Evolutionary conservation across 2,113 vertebrate genomes (phyloP), one percentile per base, ranked within the genome.

Genomic region (Montifringilla adamsi): DNA sequence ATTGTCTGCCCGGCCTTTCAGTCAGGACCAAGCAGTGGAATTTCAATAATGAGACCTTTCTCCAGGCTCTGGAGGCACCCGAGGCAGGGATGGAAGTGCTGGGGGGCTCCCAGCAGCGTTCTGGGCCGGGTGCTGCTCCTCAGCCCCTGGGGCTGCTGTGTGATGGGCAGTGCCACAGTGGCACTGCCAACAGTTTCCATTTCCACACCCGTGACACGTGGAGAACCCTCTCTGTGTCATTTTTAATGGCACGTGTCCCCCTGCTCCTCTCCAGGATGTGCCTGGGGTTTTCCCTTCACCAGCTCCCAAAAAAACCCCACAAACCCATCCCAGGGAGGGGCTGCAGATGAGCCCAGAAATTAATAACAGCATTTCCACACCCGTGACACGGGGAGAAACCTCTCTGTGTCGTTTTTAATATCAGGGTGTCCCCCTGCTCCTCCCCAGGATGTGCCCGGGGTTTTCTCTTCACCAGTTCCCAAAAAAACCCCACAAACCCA

Each of bases 1-100:
- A 84, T 89, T 70, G 89, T 9, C 77, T 67, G 55, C 73, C 37
- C 63, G 89, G 73, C 89, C 89, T 84, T 94, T 63, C 91, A n/a
- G 76, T 26, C 43, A 17, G 87, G 55, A 87, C 13, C 84, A 11
- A 19, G 26, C 56, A 8, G 39, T 4, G 91, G 50, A 53, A 87
- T 91, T 89, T 77, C 63, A 59, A 55, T 74, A 58, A 35, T 15
- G 44, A 92, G 72, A 68, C 41, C 63, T 89, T 89, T 53, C 8
- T 24, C 49, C 58, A 52, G 88, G 79, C 91, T 73, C 93, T 72
- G 64, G 84, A 74, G 90, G 6, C 75, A 41, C 35, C 77, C 5
- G 31, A 56, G 82, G 11, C 56, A 27, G 77, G 6, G 81, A 28
- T 43, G 88, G 72, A 69, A 18, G 78, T 62, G 90, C 68, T 41